A percentile compares a stretch with the other conserved stretches of the same genome.
Conservation (phyloP, 2,888 invertebrate genomes). For the Mesorhabditis belari region DNA sequence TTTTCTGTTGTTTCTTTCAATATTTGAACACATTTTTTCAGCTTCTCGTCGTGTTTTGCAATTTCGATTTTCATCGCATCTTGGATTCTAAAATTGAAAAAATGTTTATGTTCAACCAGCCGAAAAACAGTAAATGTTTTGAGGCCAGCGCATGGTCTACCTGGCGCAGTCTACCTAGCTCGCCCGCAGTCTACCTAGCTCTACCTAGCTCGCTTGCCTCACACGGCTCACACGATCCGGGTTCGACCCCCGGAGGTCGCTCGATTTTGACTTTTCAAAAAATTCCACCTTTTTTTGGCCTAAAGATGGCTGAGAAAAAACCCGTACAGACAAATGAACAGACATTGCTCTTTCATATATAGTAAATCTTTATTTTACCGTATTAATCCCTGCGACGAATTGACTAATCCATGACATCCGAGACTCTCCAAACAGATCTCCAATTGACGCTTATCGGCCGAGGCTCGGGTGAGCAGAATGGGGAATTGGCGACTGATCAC, state of each 20-base stretch:
- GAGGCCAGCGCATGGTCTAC: background rate
- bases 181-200: background rate
- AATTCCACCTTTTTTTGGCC: too few relatives aligned
- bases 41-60: conserved; percentile 48
- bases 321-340: too few relatives aligned
- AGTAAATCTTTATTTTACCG: conserved; percentile 9
- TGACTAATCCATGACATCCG: conserved; percentile 55
- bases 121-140: too few relatives aligned
- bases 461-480: conserved; percentile 32
- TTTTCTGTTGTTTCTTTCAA: conserved; percentile 51
- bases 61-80: conserved; percentile 54
- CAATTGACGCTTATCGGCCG: conserved; percentile 34
- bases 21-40: conserved; percentile 47
- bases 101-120: background rate
- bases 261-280: too few relatives aligned
- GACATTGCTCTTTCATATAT: background rate
- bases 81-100: conserved; percentile 47
- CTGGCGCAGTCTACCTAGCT: background rate
- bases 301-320: too few relatives aligned
- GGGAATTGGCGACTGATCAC: conserved; percentile 35
- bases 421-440: conserved; percentile 51
- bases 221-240: too few relatives aligned
- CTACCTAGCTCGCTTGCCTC: too few relatives aligned
- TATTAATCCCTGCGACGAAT: conserved; percentile 42
- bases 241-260: too few relatives aligned